Percentiles rank a stretch among this genome's conserved stretches.
phyloP scores from a whole-genome alignment of 2,797 vertebrate species.

The Lycodopsis pacificus region DNA sequence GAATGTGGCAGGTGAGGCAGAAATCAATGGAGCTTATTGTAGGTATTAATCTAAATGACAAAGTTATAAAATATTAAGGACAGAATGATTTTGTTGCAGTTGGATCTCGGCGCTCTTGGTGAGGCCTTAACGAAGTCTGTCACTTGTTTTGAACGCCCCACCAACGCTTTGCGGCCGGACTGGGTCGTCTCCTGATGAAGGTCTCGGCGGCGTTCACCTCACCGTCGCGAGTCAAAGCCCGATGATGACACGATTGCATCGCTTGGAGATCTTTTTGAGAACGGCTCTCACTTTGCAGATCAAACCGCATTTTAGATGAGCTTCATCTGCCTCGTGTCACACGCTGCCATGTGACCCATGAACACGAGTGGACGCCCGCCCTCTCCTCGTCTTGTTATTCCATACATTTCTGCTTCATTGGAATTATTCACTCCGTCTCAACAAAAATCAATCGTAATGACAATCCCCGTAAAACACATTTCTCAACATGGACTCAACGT shows the following conservation, averaged over 20 bases:
- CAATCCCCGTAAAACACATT: slow-evolving; percentile 53
- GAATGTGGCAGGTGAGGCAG: background rate
- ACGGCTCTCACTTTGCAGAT: slow-evolving; percentile 17
- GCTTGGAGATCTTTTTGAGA: slow-evolving; percentile 17
- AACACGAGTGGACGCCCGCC: background rate
- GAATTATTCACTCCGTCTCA: slow-evolving; percentile 33
- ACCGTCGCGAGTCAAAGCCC: slow-evolving; percentile 11
- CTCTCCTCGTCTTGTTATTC: background rate
- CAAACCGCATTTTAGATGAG: slow-evolving; percentile 43
- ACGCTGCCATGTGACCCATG: background rate
- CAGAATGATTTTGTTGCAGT: background rate
- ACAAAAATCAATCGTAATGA: slow-evolving; percentile 59
- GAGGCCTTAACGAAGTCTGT: background rate
- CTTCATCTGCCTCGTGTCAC: slow-evolving; percentile 20
- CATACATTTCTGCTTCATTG: slow-evolving; percentile 31
- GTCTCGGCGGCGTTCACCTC: slow-evolving; percentile 9
- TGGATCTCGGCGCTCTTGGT: background rate
- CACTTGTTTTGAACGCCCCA: background rate
- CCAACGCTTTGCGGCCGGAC: background rate
- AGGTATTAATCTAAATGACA: background rate
- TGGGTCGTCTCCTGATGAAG: slow-evolving; percentile 3
- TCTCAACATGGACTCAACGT: slow-evolving; percentile 72
- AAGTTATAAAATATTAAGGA: background rate
- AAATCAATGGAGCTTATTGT: background rate
- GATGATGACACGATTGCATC: slow-evolving; percentile 41